Evolutionary conservation across 2,888 invertebrate species (phyloP).

Genomic region (Ichneumoninae sp.): DNA sequence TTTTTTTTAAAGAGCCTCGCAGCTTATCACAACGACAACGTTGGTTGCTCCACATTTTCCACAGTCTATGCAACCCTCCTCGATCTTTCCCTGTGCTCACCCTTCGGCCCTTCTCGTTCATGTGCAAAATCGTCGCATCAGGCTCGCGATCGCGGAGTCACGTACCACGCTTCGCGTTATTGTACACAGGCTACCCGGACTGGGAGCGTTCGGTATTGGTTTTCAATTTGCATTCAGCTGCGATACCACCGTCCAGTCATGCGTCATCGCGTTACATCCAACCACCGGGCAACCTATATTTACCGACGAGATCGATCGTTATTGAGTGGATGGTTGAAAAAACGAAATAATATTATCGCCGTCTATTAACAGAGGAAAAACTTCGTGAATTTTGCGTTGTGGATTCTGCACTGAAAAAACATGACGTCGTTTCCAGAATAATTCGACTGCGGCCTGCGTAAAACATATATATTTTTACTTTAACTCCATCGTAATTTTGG

Average conservation of each 20-base stretch:
- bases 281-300: slow-evolving; percentile 39
- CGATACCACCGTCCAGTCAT: slow-evolving; percentile 69
- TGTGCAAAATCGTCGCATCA: slow-evolving; percentile 15
- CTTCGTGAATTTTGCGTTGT: not conserved
- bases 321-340: not conserved
- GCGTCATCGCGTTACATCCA: slow-evolving; percentile 73
- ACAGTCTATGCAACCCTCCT: not conserved
- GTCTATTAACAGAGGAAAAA: not conserved
- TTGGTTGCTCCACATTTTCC: not conserved
- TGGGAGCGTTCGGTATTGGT: slow-evolving; percentile 72
- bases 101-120: slow-evolving; percentile 4
- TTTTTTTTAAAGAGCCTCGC: not conserved
- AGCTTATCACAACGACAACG: slow-evolving; percentile 11
- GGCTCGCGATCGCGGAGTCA: slow-evolving; percentile 24
- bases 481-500: too few relatives aligned
- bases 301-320: slow-evolving; percentile 5
- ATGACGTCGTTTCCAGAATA: not conserved
- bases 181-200: slow-evolving; percentile 9
- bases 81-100: not conserved
- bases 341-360: not conserved
- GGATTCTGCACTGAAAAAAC: not conserved
- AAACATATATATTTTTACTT: too few relatives aligned
- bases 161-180: not conserved
- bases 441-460: not conserved
- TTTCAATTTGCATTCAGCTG: slow-evolving; percentile 79